phyloP scores from a whole-genome alignment of 2,113 vertebrate genomes.

The Lepidothrix coronata region DNA sequence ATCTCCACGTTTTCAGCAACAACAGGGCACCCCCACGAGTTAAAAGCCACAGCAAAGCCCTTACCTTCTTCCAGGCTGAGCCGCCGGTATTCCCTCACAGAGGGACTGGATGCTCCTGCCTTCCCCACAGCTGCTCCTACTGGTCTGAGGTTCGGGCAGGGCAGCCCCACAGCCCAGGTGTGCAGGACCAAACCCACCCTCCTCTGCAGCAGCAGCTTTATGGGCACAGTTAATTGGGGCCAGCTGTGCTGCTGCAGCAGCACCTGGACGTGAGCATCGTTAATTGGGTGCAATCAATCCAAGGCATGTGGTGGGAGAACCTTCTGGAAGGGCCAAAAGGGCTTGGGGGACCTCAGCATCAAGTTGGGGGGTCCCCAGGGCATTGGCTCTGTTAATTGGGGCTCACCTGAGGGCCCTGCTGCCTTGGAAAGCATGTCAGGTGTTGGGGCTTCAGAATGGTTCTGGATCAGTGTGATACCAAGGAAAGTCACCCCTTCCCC shows the following conservation, averaged over 20 bases:
- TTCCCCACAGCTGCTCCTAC: neutral
- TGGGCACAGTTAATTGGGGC: neutral
- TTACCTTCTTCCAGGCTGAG: fast-evolving
- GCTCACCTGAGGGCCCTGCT: fast-evolving
- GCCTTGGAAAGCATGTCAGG: neutral
- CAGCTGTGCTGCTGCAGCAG: neutral
- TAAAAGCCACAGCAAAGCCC: neutral
- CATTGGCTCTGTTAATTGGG: fast-evolving
- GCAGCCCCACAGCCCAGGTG: neutral
- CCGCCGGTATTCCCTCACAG: too few relatives aligned
- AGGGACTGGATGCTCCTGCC: fast-evolving
- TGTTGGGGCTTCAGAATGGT: neutral
- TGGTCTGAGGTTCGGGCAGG: too few relatives aligned
- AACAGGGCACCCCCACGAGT: neutral
- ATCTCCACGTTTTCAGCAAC: fast-evolving
- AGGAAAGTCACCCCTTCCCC: neutral
- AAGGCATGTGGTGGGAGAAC: neutral
- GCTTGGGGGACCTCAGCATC: fast-evolving
- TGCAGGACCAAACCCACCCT: fast-evolving
- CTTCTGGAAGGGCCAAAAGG: neutral
- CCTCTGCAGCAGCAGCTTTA: fast-evolving
- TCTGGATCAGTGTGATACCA: fast-evolving
- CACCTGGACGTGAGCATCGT: neutral
- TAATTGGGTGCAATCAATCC: too few relatives aligned
- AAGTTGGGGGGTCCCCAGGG: too few relatives aligned